Evolutionary conservation across 2,797 vertebrate species (phyloP), one percentile per base, ranked within the genome.

Genomic region (Hirundo rustica): DNA sequence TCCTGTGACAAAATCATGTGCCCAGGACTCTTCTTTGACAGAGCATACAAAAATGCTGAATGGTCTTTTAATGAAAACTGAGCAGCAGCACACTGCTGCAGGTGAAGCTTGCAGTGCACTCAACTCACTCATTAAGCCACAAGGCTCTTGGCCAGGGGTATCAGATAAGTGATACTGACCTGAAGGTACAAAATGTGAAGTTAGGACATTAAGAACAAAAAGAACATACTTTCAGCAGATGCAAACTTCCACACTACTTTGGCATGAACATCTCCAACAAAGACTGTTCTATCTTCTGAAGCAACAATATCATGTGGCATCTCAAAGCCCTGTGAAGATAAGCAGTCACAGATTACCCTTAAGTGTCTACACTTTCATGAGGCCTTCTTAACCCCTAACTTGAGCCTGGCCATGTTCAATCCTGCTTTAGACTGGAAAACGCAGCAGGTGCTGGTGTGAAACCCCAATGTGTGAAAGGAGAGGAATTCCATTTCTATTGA

Each of bases 231-330:
- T 97, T 98, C 99, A 42, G 98, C 95, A 40, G 98, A 96, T 70
- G 96, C 67, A 92, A 99, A 99, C 95, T 99, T 99, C 97, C 98
- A 98, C 61, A 99, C 98, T 0, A 97, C 94, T 75, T 98, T 98
- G 60, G 96, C 97, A n/a, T 97, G 98, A 53, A 97, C 99, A 10
- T 99, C 99, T 53, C 98, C 99, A 7, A 99, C 95, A 18, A 98
- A 99, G 7, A 99, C 97, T 4, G 94, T 98, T 71, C 98, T 98
- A 2, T 99, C 98, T 88, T 97, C 97, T 54, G 97, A 98, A 16
- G 98, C 98, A 20, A 98, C 98, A 8, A 99, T 96, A 91, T 99
- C 99, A 36, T 99, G 99, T 62, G 99, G 99, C 98, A 99, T 99
- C 95, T 98, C 97, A 92, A 99, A 99, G 55, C 97, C 98, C 99